A percentile compares a stretch with the other conserved stretches of the same genome.
Conservation (phyloP, 2,888 invertebrate species). For the Leptinotarsa rubiginosa region DNA sequence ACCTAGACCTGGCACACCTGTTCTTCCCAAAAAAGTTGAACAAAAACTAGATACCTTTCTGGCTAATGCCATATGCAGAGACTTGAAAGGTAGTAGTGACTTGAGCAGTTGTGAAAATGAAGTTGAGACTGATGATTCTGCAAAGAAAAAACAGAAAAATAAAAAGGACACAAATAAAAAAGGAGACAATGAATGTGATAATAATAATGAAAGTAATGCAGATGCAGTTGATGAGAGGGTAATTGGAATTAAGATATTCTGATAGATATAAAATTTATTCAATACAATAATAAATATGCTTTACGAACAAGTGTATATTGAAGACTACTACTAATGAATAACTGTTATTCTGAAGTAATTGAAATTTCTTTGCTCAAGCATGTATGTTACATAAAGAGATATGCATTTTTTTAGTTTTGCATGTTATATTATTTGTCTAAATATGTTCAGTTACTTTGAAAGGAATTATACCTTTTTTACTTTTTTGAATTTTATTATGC, state of each 20-base stretch:
- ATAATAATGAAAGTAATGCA: constrained; percentile 5
- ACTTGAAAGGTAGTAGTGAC: constrained; percentile 30
- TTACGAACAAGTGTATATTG: no score
- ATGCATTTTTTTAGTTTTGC: no score
- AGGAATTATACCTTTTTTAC: no score
- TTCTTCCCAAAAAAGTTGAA: constrained; percentile 25
- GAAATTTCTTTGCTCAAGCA: no score
- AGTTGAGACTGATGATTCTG: constrained; percentile 22
- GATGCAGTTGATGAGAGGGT: constrained; percentile 1
- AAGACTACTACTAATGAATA: no score
- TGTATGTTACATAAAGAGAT: no score
- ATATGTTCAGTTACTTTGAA: no score
- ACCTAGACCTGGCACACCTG: constrained; percentile 23
- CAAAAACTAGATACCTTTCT: constrained; percentile 38
- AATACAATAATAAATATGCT: no score
- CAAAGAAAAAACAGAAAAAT: constrained; percentile 32
- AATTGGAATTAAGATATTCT: neutral
- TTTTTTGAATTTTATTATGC: no score
- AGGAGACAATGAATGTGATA: constrained; percentile 6
- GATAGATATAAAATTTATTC: no score
- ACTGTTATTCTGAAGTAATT: no score
- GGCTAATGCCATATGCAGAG: constrained; percentile 35
- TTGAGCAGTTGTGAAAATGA: constrained; percentile 26
- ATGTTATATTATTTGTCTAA: no score
- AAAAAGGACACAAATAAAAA: neutral